Evolutionary conservation across 2,797 vertebrate genomes (phyloP).

Genomic region (Anguilla obscura): DNA sequence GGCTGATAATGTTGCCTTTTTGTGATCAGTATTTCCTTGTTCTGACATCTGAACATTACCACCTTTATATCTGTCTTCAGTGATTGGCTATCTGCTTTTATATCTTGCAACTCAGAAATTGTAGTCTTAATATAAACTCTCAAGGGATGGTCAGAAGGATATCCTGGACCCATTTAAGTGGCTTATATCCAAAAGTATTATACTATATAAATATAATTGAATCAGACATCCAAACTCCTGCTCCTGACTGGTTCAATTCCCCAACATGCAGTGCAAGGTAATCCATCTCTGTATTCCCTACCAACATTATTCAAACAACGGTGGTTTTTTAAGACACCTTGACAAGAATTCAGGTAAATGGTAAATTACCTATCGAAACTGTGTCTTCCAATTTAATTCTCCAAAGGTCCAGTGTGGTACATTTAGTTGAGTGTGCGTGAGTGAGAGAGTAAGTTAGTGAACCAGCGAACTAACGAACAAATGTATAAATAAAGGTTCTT

Average conservation of each 20-base stretch:
- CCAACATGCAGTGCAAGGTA: background rate
- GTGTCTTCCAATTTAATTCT: background rate
- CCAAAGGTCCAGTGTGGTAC: background rate
- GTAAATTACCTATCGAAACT: background rate
- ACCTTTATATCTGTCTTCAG: background rate
- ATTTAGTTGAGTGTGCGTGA: background rate
- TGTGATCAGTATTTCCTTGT: background rate
- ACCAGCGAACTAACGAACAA: no score
- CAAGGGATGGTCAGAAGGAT: background rate
- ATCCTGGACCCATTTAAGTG: background rate
- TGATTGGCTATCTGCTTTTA: background rate
- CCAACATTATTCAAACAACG: background rate
- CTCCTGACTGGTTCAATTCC: background rate
- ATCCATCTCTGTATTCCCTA: background rate
- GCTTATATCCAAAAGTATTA: background rate
- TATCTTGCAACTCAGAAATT: background rate
- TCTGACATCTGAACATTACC: background rate
- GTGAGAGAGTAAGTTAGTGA: background rate
- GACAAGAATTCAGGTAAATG: background rate
- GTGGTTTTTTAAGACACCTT: background rate
- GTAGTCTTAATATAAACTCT: background rate
- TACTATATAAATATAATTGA: background rate
- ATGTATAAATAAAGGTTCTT: background rate
- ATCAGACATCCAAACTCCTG: background rate
- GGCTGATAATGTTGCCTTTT: background rate